Evolutionary conservation across 2,888 invertebrate genomes (phyloP).

Genomic region (Scelioninae gen. 1): DNA sequence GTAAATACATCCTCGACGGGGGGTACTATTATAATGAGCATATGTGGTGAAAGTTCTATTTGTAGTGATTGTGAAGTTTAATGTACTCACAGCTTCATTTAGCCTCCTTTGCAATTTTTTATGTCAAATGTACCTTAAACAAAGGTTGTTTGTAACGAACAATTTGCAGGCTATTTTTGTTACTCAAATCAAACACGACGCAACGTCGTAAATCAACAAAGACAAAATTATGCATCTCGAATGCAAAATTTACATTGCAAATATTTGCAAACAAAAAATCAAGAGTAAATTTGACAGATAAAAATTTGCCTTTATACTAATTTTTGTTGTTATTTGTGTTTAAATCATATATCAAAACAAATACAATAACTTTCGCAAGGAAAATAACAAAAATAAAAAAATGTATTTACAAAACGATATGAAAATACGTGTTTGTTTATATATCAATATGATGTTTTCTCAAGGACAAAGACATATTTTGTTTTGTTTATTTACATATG

Average conservation of each 20-base stretch:
- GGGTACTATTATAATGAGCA: slow-evolving; percentile 84
- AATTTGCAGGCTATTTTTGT: slow-evolving; percentile 33
- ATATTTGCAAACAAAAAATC: slow-evolving; percentile 1
- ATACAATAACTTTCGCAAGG: too few species aligned
- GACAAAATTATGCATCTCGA: background rate
- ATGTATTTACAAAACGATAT: too few species aligned
- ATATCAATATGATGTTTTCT: too few species aligned
- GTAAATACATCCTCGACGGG: slow-evolving; percentile 84
- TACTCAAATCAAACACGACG: slow-evolving; percentile 12
- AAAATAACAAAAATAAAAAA: too few species aligned
- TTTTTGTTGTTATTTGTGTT: too few species aligned
- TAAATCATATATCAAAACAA: too few species aligned
- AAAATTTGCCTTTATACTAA: too few species aligned
- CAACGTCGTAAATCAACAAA: background rate
- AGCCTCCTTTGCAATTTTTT: slow-evolving; percentile 75
- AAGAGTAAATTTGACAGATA: too few species aligned
- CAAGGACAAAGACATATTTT: too few species aligned
- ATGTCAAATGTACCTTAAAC: slow-evolving; percentile 31
- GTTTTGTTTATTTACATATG: too few species aligned
- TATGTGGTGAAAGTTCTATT: slow-evolving; percentile 84
- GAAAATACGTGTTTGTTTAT: too few species aligned
- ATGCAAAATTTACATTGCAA: background rate
- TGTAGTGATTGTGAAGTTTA: slow-evolving; percentile 84
- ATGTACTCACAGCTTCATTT: slow-evolving; percentile 82
- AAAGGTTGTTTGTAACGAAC: slow-evolving; percentile 30